These are phyloP conservation scores for Leptinotarsa tumamoca DNA, from an alignment of 2,888 invertebrate species.

Conservation along the genomic window DNA sequence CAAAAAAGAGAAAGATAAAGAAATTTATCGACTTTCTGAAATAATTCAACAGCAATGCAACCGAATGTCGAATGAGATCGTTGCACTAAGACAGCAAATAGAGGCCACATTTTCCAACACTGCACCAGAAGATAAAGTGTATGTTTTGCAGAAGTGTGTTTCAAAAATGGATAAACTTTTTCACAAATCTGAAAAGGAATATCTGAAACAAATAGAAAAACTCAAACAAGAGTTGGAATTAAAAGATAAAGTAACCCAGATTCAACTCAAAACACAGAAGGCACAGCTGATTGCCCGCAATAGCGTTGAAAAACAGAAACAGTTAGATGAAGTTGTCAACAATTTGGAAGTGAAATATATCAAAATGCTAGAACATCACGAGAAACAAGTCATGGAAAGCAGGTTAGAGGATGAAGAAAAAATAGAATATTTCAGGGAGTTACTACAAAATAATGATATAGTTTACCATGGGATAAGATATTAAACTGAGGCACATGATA, in stretches of 20 bases:
- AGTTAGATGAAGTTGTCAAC: conserved; percentile 55
- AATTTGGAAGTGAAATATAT: conserved; percentile 57
- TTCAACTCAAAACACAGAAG: conserved; percentile 55
- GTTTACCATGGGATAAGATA: conserved; percentile 14
- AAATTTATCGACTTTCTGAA: conserved; percentile 53
- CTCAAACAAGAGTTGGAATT: conserved; percentile 55
- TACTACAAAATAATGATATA: conserved; percentile 53
- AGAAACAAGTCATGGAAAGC: conserved; percentile 48
- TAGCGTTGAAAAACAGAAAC: conserved; percentile 54
- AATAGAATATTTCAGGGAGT: conserved; percentile 50
- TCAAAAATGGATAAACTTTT: conserved; percentile 59
- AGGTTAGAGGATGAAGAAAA: conserved; percentile 51
- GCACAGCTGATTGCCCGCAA: conserved; percentile 54
- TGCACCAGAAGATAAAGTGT: conserved; percentile 48
- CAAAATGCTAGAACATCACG: conserved; percentile 56
- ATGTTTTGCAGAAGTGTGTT: conserved; percentile 56
- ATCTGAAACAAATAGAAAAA: conserved; percentile 54
- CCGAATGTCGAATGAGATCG: conserved; percentile 53
- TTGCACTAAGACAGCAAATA: conserved; percentile 48
- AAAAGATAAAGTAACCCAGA: conserved; percentile 55
- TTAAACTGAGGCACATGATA: background rate
- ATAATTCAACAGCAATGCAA: conserved; percentile 53
- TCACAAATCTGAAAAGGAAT: conserved; percentile 57
- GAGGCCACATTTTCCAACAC: conserved; percentile 35
- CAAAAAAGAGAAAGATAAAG: conserved; percentile 50